Base-by-base conservation (phyloP, 2,113 vertebrate species). In the Siniperca knerii region DNA sequence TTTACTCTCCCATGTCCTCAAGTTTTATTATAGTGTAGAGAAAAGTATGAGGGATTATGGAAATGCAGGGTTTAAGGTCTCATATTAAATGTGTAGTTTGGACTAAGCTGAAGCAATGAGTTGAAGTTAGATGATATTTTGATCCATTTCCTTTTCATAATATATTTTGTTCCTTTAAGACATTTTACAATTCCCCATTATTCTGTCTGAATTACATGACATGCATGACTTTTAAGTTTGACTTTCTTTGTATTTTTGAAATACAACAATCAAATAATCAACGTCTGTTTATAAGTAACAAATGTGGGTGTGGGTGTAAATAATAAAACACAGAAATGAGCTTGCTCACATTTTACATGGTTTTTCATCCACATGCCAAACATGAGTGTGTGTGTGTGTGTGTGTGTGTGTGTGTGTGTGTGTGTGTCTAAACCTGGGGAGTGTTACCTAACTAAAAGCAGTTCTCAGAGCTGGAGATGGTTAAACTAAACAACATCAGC, bases 401-500 rank as follows among this genome's bases (percentile, higher is more conserved):
- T 50, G 29, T 87, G 46, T 73, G 50, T 40, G 18, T 74, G 44
- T 33, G 80, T 40, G 18, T 74, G 44, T 33, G 80, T 40, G 18
- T 74, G 46, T 73, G 50, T 79, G 29, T 75, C 23, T 20, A 70
- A 72, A 75, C 54, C 46, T 58, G 20, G 18, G 25, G 18, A 78
- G 46, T 21, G 65, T 83, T 81, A 71, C 20, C 42, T 42, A 83
- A 90, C 73, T 67, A 29, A 55, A 46, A 86, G 48, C 67, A 69
- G 9, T 74, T 58, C 15, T 57, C 54, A 9, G 82, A 74, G 83
- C 79, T 64, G 86, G 74, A 77, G 61, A 10, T 69, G 75, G 60
- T 90, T 79, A 79, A 87, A 85, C 15, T 77, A 82, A 93, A 91
- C 81, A 62, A 40, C 15, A 52, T 68, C 85, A 46, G 75, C 67